Conservation (phyloP, 2,797 vertebrate genomes). For the Catostomus latipinnis region DNA sequence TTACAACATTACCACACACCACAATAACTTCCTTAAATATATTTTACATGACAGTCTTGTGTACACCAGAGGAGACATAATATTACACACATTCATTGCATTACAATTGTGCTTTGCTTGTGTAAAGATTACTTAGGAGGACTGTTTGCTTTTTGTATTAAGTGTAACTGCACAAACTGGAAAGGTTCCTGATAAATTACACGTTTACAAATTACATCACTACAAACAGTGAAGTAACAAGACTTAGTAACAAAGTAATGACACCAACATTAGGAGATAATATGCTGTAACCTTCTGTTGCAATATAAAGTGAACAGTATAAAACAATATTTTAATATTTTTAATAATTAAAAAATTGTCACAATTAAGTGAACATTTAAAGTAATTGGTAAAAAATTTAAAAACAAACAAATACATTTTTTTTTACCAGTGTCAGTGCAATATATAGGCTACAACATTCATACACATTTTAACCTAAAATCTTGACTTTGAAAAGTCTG, state of each 20-base stretch:
- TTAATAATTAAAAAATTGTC: no score
- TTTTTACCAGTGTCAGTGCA: no score
- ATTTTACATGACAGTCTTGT: neutral
- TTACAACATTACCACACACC: neutral
- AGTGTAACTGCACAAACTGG: neutral
- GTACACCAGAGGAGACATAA: neutral
- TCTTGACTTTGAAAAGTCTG: no score
- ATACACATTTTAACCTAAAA: no score
- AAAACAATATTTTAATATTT: neutral
- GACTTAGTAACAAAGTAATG: neutral
- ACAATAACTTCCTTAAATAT: neutral
- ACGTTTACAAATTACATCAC: constrained; percentile 1
- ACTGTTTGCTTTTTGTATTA: constrained; percentile 4
- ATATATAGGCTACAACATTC: no score
- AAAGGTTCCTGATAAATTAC: neutral
- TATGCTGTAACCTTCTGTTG: neutral
- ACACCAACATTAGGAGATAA: neutral
- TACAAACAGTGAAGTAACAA: neutral
- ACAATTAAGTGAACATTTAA: no score
- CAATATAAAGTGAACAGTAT: constrained; percentile 11
- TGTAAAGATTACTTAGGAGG: neutral
- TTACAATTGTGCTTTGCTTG: neutral
- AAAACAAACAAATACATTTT: no score
- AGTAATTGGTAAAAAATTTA: no score
- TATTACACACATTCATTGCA: neutral